Base-by-base conservation (phyloP, 2,888 invertebrate species). In the Marronus borbonicus region DNA sequence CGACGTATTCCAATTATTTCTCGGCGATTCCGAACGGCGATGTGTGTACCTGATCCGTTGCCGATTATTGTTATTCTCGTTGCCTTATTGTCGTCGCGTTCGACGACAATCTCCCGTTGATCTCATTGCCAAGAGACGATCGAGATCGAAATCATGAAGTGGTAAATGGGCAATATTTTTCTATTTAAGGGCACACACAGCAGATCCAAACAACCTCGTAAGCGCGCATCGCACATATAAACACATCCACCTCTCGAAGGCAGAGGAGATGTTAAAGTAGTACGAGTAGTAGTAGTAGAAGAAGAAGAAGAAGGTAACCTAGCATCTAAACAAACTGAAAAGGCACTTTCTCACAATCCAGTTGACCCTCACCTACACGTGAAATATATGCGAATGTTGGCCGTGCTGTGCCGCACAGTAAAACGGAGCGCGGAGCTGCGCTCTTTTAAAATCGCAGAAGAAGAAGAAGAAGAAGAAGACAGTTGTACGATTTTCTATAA, bases 281-380 rank as follows among this genome's bases (percentile, higher is more conserved):
- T 44, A 12, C 44, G 5, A 12, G 8, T 44, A 44, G 44, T 44
- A 44, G 39, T 3, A 39, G 44, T 12, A 44, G 44, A 44, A 65
- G 3, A 65, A 10, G 36, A n/a, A 58, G 70, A n/a, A 70, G 55
- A 70, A 52, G 70, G 55, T 70, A 70, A 70, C 70, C 58, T 58
- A 70, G 36, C 68, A 49, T 68, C 39, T 36, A 50, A 70, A 49
- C 12, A 8, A 77, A 55, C 65, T 55, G 76, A 68, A 66, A 76
- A 60, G 62, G 76, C 76, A 74, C 76, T 76, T 79, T 79, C 79
- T 79, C 79, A 79, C 79, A 79, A 76, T 79, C 78, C 66, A 74
- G 78, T 80, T 81, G 80, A 81, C 81, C 81, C 80, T 81, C 81
- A 80, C 81, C 81, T 81, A 81, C 81, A 80, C 80, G 77, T 78